Base-by-base conservation (phyloP, 2,113 vertebrate species). In the Macrotus californicus region DNA sequence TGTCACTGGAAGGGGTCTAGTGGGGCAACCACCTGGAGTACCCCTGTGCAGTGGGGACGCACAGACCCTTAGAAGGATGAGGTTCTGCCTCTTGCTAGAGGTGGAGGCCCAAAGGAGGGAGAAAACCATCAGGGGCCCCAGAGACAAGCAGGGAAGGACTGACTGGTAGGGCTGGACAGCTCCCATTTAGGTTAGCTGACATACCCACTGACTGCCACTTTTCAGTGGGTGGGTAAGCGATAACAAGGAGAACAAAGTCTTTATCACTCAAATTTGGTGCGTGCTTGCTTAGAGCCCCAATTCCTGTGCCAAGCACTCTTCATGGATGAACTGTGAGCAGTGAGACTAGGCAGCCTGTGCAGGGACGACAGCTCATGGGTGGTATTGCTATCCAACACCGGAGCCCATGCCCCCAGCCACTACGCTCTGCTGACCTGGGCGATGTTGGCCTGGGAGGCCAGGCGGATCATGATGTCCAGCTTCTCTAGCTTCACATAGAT, bases 401-500 rank as follows among this genome's bases (percentile, higher is more conserved):
- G 6, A 9, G 43, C 31, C 19, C 4, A 0, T 26, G 34, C 59
- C 75, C 50, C 36, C 1, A 0, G 89, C 52, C 10, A 14, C 26
- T 39, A 56, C 3, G 39, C 48, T 34, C 52, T 26, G 66, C 98
- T 91, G 91, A 99, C 99, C 99, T 99, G 99, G 31, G 99, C 99
- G 0, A 99, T 99, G 98, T 99, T 99, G 95, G 99, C 99, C 97
- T 99, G 99, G 15, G 99, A 99, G 39, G 99, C 99, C 91, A 99
- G 97, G 69, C 99, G 99, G 97, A 99, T 99, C 99, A 99, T 99
- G 97, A 99, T 99, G 98, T 99, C 99, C 98, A 99, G 98, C 86
- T 99, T 99, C 98, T 99, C 99, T 98, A 99, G 98, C 96, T 99
- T 99, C 97, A 99, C 99, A 0, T 99, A 99, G 96, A 99, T 99